Percentiles rank a stretch among this genome's conserved stretches.
These are phyloP conservation scores for Trichonephila clavipes DNA, from an alignment of 1,140 invertebrate species.

Conservation along the genomic window DNA sequence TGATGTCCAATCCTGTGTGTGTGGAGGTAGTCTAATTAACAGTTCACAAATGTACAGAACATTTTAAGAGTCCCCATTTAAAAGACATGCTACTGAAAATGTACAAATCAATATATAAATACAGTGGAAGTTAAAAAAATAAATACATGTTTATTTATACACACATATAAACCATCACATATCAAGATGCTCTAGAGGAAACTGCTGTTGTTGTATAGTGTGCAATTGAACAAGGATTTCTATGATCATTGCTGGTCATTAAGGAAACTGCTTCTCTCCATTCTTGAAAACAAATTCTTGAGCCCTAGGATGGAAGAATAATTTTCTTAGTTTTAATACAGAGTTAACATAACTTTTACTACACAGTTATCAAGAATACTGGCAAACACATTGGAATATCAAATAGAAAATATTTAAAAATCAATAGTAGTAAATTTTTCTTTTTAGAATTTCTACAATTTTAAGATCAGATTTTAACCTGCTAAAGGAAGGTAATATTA, in stretches of 20 bases:
- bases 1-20: neutral
- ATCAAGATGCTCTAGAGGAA: conserved; percentile 63
- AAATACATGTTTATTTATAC: conserved; percentile 59
- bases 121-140: conserved; percentile 1
- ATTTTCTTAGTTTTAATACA: neutral
- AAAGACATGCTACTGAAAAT: neutral
- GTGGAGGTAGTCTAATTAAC: neutral
- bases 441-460: too few species aligned
- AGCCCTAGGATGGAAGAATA: conserved; percentile 60
- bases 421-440: too few species aligned
- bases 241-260: conserved; percentile 28
- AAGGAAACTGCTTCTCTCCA: conserved; percentile 65
- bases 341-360: too few species aligned
- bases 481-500: too few species aligned
- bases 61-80: neutral
- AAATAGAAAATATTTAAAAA: too few species aligned
- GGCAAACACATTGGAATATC: too few species aligned
- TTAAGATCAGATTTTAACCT: too few species aligned
- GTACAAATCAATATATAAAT: conserved; percentile 44
- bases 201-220: conserved; percentile 52
- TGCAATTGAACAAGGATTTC: conserved; percentile 56
- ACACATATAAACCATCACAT: neutral
- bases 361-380: too few species aligned
- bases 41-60: neutral
- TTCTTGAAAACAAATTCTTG: conserved; percentile 75